phyloP scores from a whole-genome alignment of 2,888 invertebrate species.

The Pristionchus arcanus region DNA sequence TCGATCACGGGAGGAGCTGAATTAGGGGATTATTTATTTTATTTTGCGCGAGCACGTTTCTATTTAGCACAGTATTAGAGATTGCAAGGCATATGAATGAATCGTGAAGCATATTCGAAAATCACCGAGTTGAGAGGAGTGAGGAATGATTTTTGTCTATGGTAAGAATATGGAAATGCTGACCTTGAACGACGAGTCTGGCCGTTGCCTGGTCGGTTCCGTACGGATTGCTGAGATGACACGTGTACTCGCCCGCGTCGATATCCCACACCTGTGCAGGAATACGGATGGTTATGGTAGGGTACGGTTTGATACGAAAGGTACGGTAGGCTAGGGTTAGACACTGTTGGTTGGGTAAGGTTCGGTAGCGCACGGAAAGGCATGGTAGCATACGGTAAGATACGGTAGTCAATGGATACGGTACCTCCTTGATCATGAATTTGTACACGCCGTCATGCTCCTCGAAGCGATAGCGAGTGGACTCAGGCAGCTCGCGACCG shows the following conservation, averaged over 20 bases:
- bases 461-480: slow-evolving; percentile 84
- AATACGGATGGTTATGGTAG: neutral
- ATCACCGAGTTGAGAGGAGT: neutral
- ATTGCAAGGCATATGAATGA: neutral
- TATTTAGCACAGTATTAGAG: neutral
- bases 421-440: slow-evolving; percentile 89
- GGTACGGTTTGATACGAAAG: neutral
- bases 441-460: slow-evolving; percentile 85
- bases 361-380: too few relatives aligned
- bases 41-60: neutral
- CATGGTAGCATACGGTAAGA: neutral
- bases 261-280: slow-evolving; percentile 85
- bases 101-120: neutral
- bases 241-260: slow-evolving; percentile 87
- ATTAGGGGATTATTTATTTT: slow-evolving; percentile 2
- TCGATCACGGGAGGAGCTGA: slow-evolving; percentile 92
- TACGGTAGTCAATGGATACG: neutral
- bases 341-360: too few relatives aligned
- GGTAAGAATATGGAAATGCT: slow-evolving; percentile 70
- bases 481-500: slow-evolving; percentile 90
- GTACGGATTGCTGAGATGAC: slow-evolving; percentile 93
- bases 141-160: neutral
- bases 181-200: slow-evolving; percentile 91
- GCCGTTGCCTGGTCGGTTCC: slow-evolving; percentile 93
- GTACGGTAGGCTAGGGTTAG: neutral